phyloP scores from a whole-genome alignment of 2,888 invertebrate genomes.

The Nasonia oneida region DNA sequence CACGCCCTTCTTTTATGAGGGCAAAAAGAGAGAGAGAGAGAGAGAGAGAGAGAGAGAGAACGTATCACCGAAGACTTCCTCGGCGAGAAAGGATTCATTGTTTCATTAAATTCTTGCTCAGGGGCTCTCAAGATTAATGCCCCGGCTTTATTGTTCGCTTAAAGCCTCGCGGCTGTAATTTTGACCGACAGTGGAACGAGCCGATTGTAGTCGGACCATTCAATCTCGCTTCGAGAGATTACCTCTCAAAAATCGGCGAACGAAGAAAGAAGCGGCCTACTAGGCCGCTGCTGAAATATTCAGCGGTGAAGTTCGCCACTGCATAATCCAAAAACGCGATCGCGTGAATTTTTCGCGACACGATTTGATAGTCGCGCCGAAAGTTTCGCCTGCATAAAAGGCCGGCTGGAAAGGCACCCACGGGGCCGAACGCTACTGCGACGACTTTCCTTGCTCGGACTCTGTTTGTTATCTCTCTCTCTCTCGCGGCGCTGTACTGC shows the following conservation, averaged over 20 bases:
- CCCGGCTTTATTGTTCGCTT: neutral
- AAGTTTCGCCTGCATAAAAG: conserved; percentile 30
- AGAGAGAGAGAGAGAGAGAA: neutral
- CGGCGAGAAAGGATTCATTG: neutral
- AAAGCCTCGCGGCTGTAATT: neutral
- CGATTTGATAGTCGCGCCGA: conserved; percentile 11
- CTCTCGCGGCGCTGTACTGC: neutral
- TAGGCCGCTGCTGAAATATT: conserved; percentile 31
- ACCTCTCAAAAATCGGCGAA: too few species aligned
- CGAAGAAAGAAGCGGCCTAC: neutral
- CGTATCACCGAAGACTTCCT: conserved; percentile 20
- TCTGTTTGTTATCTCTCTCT: conserved; percentile 53
- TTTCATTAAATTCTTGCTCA: conserved; percentile 3
- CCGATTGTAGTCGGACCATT: neutral
- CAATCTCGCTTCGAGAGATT: neutral
- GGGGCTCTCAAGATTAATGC: neutral
- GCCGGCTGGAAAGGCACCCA: conserved; percentile 59
- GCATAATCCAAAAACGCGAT: conserved; percentile 52
- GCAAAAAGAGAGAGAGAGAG: neutral
- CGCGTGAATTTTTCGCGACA: conserved; percentile 38
- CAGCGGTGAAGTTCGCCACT: conserved; percentile 14
- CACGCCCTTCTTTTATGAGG: conserved; percentile 19
- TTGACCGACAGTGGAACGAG: neutral
- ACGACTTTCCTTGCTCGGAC: conserved; percentile 63
- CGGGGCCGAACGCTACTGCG: conserved; percentile 61